phyloP scores from a whole-genome alignment of 2,888 invertebrate species.

The Trichacis sp. region DNA sequence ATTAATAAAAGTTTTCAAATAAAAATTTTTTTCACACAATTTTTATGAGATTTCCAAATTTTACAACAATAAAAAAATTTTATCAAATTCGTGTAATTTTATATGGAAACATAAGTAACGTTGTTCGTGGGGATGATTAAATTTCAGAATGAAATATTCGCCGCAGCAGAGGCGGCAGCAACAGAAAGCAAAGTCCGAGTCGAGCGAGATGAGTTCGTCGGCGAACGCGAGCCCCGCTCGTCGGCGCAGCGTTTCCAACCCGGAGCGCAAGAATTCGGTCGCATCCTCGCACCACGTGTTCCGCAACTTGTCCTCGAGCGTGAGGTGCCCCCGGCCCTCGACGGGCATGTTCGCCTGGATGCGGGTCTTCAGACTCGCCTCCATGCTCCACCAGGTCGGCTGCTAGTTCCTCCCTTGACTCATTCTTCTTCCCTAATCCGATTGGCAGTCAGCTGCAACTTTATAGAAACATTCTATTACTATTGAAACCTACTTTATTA shows the following conservation, averaged over 20 bases:
- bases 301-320: conserved; percentile 28
- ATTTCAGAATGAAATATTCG: conserved; percentile 64
- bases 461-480: too few species aligned
- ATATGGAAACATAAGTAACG: background rate
- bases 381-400: conserved; percentile 60
- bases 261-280: conserved; percentile 51
- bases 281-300: conserved; percentile 44
- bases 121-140: background rate
- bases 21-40: background rate
- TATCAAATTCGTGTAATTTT: too few species aligned
- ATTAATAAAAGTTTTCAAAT: background rate
- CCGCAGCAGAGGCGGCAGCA: conserved; percentile 64
- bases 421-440: background rate
- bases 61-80: too few species aligned
- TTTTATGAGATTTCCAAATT: too few species aligned
- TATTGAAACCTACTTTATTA: too few species aligned
- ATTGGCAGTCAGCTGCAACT: too few species aligned
- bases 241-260: conserved; percentile 44
- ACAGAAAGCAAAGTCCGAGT: conserved; percentile 64
- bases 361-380: conserved; percentile 64
- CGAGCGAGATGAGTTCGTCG: conserved; percentile 62
- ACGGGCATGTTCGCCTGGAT: conserved; percentile 67
- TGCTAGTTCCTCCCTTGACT: conserved; percentile 1
- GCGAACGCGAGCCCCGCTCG: conserved; percentile 57
- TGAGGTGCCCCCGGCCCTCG: conserved; percentile 53